Conservation (phyloP, 2,797 vertebrate species). For the Zalophus californianus region DNA sequence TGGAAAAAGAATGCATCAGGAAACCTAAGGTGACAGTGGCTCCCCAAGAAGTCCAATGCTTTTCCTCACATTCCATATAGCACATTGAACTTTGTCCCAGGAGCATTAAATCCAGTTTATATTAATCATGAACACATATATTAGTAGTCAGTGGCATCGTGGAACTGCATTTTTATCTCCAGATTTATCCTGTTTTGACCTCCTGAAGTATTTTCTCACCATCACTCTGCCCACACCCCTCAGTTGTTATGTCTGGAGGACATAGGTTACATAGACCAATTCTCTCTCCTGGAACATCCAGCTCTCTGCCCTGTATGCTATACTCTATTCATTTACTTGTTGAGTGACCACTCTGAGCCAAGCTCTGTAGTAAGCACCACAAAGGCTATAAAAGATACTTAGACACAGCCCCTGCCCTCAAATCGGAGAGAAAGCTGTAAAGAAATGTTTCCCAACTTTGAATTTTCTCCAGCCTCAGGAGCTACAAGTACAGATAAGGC, state of each 20-base stretch:
- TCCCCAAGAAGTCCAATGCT: not conserved
- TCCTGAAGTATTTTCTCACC: not conserved
- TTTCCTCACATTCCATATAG: not conserved
- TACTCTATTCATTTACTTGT: not conserved
- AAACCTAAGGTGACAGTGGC: not conserved
- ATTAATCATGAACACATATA: not conserved
- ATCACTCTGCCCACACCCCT: not conserved
- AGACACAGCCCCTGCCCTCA: not conserved
- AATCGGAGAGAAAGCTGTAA: not conserved
- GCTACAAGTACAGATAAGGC: not conserved
- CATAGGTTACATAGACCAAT: not conserved
- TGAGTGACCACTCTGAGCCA: not conserved
- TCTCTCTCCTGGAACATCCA: not conserved
- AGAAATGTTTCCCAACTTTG: not conserved
- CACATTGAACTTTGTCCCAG: not conserved
- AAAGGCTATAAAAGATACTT: not conserved
- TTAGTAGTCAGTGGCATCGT: not conserved
- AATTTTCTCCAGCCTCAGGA: not conserved
- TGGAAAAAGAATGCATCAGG: slow-evolving; percentile 37
- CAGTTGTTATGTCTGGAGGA: slow-evolving; percentile 14
- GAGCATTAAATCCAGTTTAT: not conserved
- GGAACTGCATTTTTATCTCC: not conserved
- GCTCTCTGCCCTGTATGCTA: not conserved
- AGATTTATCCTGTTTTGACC: not conserved
- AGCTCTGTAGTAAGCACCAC: not conserved